Base-by-base conservation (phyloP, 2,888 invertebrate species). In the Heterodera filipjevi region DNA sequence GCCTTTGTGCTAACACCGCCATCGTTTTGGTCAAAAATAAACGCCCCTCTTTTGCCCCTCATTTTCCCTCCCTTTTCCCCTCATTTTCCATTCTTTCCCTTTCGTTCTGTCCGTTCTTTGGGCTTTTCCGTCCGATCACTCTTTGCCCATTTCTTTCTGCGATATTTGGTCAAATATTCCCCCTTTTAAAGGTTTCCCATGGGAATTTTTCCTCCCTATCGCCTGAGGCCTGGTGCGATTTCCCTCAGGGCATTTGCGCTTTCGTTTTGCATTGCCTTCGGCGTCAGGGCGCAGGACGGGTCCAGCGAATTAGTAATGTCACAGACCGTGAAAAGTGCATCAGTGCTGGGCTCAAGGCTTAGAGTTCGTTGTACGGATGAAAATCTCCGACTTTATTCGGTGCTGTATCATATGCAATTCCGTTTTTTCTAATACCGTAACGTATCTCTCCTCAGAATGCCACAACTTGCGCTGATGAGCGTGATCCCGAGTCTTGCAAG, bases 381-480 rank as follows among this genome's bases (percentile, higher is more conserved):
- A 39, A 84, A 82, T 49, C 76, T 82, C 32, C 71, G 83, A 73
- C 74, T 81, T 44, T 70, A 66, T 77, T 33, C 75, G 46, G 73
- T 64, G 35, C 44, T 27, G 39, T 76, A 12, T n/a, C 19, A 22
- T 16, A 12, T 46, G 10, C 14, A 44, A 71, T 44, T 1, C 16
- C 6, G 27, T 16, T 46, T 30, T 70, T 19, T 14, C 22, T 22
- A 19, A 35, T 71, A 33, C 1, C 35, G 39, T 39, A 39, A 2
- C 32, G 39, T 35, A 33, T 35, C 77, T 16, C 12, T 12, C 12
- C 77, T 79, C 74, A 77, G 49, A 82, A 82, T 68, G 84, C 82
- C n/a, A 82, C 84, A 32, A 74, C 84, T 2, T 84, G 82, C 53
- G 77, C 82, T 27, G 82, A 82, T 77, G 82, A 84, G 49, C 72